phyloP scores from a whole-genome alignment of 2,888 invertebrate species.

The Caenorhabditis auriculariae region DNA sequence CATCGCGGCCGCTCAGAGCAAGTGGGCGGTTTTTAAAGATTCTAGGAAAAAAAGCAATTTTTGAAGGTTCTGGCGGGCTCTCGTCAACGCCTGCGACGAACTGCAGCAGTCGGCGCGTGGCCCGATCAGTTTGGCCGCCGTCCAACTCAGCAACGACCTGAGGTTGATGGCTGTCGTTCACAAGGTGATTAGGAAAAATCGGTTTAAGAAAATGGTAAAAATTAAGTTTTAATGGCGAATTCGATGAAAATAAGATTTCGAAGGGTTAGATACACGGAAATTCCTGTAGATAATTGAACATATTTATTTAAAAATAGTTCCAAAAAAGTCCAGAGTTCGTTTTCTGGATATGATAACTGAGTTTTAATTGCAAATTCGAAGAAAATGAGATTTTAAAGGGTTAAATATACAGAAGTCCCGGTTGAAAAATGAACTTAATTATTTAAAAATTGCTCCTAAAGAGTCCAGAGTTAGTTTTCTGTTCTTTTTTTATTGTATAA shows the following conservation, averaged over 20 bases:
- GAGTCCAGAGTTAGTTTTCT: too few species aligned
- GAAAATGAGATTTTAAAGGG: too few species aligned
- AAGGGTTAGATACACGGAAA: too few species aligned
- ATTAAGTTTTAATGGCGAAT: conserved; percentile 13
- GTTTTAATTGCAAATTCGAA: too few species aligned
- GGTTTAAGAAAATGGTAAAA: background rate
- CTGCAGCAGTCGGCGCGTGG: conserved; percentile 24
- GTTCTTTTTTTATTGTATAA: too few species aligned
- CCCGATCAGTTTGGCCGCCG: conserved; percentile 10
- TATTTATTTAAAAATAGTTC: too few species aligned
- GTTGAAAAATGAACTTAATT: too few species aligned
- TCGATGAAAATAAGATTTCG: too few species aligned
- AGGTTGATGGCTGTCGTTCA: conserved; percentile 22
- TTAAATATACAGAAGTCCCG: too few species aligned
- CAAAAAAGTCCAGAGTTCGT: too few species aligned
- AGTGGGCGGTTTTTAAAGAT: background rate
- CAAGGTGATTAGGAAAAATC: background rate
- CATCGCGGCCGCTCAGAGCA: too few species aligned
- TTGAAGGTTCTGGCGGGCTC: conserved; percentile 30
- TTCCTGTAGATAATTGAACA: conserved; percentile 23
- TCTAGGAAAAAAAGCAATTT: background rate
- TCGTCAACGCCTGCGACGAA: conserved; percentile 25
- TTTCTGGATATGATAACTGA: background rate
- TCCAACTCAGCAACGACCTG: conserved; percentile 9
- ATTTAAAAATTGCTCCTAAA: too few species aligned